A percentile compares a stretch with the other conserved stretches of the same genome.
phyloP scores from a whole-genome alignment of 1,140 invertebrate genomes.

The Pseudachorutes palmiensis region DNA sequence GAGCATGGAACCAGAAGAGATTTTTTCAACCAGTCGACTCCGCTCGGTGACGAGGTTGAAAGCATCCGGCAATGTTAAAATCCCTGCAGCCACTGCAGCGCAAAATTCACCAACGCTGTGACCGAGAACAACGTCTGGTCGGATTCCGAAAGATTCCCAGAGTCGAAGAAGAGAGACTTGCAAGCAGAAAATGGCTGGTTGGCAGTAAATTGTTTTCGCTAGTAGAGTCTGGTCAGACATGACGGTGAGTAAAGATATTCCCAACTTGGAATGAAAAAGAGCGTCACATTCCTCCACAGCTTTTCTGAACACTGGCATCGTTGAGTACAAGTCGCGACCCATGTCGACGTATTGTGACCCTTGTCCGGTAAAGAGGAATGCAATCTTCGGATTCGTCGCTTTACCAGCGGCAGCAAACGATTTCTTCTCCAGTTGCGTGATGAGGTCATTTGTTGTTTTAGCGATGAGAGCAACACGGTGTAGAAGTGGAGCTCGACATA shows the following conservation, averaged over 20 bases:
- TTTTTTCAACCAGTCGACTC: slow-evolving; percentile 15
- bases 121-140: slow-evolving; percentile 25
- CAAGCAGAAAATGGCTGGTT: slow-evolving; percentile 26
- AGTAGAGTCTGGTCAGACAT: neutral
- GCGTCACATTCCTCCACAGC: slow-evolving; percentile 15
- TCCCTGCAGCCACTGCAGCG: slow-evolving; percentile 20
- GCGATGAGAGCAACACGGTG: slow-evolving; percentile 7
- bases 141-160: slow-evolving; percentile 24
- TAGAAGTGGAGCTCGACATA: slow-evolving; percentile 16
- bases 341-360: slow-evolving; percentile 23
- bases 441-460: neutral
- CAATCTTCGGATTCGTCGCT: neutral
- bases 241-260: neutral
- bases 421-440: neutral
- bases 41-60: slow-evolving; percentile 22
- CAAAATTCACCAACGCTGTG: slow-evolving; percentile 27
- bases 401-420: neutral
- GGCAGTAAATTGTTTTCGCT: slow-evolving; percentile 22
- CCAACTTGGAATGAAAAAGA: neutral
- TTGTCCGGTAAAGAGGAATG: slow-evolving; percentile 28
- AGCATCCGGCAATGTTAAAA: slow-evolving; percentile 17
- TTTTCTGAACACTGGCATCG: slow-evolving; percentile 11
- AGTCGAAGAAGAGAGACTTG: slow-evolving; percentile 20
- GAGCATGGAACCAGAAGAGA: slow-evolving; percentile 16
- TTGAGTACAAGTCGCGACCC: slow-evolving; percentile 9